Evolutionary conservation across 2,888 invertebrate species (phyloP).

Genomic region (Thyatira batis): DNA sequence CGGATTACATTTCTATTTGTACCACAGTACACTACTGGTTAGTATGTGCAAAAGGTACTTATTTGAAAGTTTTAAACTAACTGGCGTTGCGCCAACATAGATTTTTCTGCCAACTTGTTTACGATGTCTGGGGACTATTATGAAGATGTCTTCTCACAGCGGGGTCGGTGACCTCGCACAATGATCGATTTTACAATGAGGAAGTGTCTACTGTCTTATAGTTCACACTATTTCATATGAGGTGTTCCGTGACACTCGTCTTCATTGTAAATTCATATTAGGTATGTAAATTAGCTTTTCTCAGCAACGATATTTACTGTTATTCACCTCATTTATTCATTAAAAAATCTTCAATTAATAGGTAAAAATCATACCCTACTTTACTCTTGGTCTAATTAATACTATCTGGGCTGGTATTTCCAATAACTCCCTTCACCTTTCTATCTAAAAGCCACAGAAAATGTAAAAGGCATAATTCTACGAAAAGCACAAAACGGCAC

Average conservation of each 20-base stretch:
- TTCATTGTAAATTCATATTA: too few relatives aligned
- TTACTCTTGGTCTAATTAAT: too few relatives aligned
- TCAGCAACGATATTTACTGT: too few relatives aligned
- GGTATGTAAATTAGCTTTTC: too few relatives aligned
- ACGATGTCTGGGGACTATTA: slow-evolving; percentile 34
- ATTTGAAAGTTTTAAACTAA: slow-evolving; percentile 29
- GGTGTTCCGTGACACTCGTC: not conserved
- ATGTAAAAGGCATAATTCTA: not conserved
- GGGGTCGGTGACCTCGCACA: not conserved
- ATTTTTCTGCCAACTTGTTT: slow-evolving; percentile 48
- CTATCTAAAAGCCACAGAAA: too few relatives aligned
- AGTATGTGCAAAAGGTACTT: slow-evolving; percentile 10
- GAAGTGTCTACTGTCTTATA: not conserved
- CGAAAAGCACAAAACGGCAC: not conserved
- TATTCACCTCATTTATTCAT: too few relatives aligned
- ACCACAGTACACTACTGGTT: not conserved
- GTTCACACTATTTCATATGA: not conserved
- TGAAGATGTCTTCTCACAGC: not conserved
- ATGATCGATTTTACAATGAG: not conserved
- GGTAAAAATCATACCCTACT: too few relatives aligned
- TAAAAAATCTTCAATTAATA: too few relatives aligned
- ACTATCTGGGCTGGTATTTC: too few relatives aligned
- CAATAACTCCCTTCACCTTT: too few relatives aligned
- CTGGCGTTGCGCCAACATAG: slow-evolving; percentile 52
- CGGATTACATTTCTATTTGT: not conserved